These are phyloP conservation scores for Muntiacus reevesi DNA, from an alignment of 2,113 vertebrate genomes.

Conservation along the genomic window DNA sequence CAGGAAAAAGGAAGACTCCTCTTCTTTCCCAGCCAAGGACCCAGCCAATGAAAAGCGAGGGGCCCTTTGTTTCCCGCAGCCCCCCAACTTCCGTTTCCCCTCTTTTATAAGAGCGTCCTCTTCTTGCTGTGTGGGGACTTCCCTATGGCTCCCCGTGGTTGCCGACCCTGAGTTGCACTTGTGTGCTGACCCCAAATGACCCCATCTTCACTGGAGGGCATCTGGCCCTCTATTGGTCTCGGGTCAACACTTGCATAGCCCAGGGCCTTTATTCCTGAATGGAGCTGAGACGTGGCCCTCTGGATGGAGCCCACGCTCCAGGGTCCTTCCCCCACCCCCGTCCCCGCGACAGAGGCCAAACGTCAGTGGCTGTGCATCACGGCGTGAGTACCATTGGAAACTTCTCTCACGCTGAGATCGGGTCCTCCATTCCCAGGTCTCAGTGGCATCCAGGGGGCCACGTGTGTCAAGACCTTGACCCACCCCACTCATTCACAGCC, in stretches of 20 bases:
- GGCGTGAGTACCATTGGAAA: accelerated
- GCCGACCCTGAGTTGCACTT: background rate
- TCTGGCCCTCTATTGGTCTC: background rate
- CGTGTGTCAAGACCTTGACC: background rate
- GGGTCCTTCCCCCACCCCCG: background rate
- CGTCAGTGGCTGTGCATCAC: accelerated
- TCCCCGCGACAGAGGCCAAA: background rate
- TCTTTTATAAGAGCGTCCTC: background rate
- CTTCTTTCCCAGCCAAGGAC: background rate
- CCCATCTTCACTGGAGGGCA: background rate
- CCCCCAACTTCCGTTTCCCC: background rate
- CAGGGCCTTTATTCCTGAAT: background rate
- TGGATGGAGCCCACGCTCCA: accelerated
- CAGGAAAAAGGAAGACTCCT: background rate
- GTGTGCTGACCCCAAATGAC: background rate
- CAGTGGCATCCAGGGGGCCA: accelerated
- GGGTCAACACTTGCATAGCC: background rate
- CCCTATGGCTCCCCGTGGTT: background rate
- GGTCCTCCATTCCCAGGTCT: background rate
- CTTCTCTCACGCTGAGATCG: background rate
- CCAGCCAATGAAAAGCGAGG: background rate
- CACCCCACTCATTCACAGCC: background rate
- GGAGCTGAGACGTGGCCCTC: background rate
- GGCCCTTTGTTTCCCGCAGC: background rate
- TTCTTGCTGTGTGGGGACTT: background rate